Percentiles rank a stretch among this genome's conserved stretches.
Evolutionary conservation across 2,797 vertebrate genomes (phyloP).

Genomic region (Psittacula echo): DNA sequence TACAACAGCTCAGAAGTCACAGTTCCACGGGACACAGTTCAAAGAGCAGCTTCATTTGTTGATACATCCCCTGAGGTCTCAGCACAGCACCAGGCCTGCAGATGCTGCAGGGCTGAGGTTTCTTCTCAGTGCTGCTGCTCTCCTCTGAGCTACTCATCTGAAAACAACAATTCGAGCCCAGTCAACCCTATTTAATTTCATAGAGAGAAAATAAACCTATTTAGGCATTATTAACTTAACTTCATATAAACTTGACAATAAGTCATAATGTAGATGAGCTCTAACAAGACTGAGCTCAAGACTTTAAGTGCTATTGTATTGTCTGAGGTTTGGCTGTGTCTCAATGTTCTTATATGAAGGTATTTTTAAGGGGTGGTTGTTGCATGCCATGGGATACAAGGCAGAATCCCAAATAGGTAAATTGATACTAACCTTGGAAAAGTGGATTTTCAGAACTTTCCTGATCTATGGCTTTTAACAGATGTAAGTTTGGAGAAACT

Average conservation of each 20-base stretch:
- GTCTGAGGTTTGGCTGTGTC: not conserved
- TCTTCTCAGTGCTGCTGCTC: not conserved
- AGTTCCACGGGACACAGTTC: not conserved
- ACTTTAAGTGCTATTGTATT: not conserved
- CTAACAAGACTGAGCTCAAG: not conserved
- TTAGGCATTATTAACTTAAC: not conserved
- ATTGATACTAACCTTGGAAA: not conserved
- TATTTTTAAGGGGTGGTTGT: not conserved
- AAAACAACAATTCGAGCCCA: not conserved
- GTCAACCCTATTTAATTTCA: not conserved
- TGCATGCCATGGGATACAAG: not conserved
- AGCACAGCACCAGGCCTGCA: not conserved
- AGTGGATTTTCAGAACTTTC: not conserved
- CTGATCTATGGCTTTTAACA: not conserved
- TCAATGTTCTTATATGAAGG: accelerated
- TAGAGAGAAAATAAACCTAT: not conserved
- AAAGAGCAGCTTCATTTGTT: not conserved
- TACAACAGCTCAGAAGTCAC: not conserved
- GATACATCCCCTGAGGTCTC: not conserved
- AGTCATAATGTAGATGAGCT: not conserved
- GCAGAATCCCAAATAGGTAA: not conserved
- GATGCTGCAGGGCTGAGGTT: not conserved
- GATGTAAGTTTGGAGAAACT: not conserved
- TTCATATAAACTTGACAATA: not conserved
- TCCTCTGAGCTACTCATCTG: not conserved